These are phyloP conservation scores for Nyctibius grandis DNA, from an alignment of 2,797 vertebrate species.

Conservation along the genomic window DNA sequence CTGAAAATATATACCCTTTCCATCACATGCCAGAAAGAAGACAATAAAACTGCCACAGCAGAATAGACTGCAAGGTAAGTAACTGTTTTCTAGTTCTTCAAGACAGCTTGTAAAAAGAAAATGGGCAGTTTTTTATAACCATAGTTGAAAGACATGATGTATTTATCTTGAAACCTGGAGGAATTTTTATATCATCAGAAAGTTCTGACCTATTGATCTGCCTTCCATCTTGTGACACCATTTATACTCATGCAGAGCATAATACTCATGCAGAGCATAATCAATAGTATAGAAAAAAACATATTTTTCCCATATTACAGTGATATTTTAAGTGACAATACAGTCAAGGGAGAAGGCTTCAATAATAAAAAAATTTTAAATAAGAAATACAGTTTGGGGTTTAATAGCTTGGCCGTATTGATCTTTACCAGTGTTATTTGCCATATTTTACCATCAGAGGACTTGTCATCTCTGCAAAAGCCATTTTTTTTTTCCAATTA, in stretches of 20 bases:
- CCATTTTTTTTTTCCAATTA: background rate
- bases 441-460: conserved; percentile 13
- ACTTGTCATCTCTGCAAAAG: background rate
- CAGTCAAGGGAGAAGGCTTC: background rate
- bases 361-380: background rate
- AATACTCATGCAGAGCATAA: conserved; percentile 38
- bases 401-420: conserved; percentile 29
- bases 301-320: conserved; percentile 23
- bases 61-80: conserved; percentile 44
- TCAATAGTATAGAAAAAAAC: conserved; percentile 40
- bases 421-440: conserved; percentile 22
- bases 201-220: conserved; percentile 51
- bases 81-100: conserved; percentile 45
- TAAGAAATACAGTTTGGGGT: background rate
- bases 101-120: conserved; percentile 37
- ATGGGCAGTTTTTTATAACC: conserved; percentile 20
- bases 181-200: conserved; percentile 51
- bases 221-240: conserved; percentile 25
- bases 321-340: conserved; percentile 24
- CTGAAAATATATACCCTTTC: conserved; percentile 50
- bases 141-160: conserved; percentile 28
- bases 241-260: conserved; percentile 41
- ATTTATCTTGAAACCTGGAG: conserved; percentile 49
- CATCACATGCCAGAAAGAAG: background rate
- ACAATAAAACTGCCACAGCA: conserved; percentile 51